Base-by-base conservation (phyloP, 2,888 invertebrate genomes). In the Pyrrhosoma nymphula region DNA sequence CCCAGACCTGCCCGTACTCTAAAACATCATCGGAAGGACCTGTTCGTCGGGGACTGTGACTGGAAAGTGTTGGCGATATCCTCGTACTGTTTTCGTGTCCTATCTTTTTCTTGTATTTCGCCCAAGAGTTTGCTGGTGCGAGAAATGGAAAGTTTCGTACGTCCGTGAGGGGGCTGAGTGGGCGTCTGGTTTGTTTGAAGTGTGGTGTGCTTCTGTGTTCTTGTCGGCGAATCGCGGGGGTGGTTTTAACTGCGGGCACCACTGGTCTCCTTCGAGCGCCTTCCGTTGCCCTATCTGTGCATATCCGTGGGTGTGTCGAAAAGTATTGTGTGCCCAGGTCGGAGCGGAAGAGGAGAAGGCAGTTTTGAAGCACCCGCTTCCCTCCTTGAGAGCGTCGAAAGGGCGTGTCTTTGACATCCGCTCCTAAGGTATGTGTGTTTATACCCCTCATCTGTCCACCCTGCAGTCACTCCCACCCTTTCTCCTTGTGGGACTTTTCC, bases 361-460 rank as follows among this genome's bases (percentile, higher is more conserved):
- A 56, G 63, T 35, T 4, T 23, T 30, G 47, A 63, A 39, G 63
- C 69, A 26, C 26, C 39, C 39, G 35, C 69, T 69, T 63, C 26
- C 60, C 39, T 35, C 35, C 35, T 35, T 35, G 14, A 30, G 30
- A 30, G 35, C 35, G 35, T 30, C 47, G n/a, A 18, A n/a, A 93
- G 93, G 93, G 93, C 69, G 93, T 93, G 93, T 47, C 93, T 55
- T 16, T 82, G 35, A n/a, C 93, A 75, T 93, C 93, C 75, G 93
- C 69, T 69, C 69, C 69, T 93, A 63, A 93, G 93, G 93, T 93
- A 93, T n/a, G 93, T 93, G 20, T 47, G 26, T 69, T n/a, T 63
- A 60, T 60, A 20, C 30, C 35, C 16, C 35, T 47, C 35, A 26
- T 4, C 14, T 82, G 14, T 35, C 82, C 18, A 60, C 60, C 60